Evolutionary conservation across 2,113 vertebrate species (phyloP), one percentile per base, ranked within the genome.

Genomic region (Dasyurus viverrinus): DNA sequence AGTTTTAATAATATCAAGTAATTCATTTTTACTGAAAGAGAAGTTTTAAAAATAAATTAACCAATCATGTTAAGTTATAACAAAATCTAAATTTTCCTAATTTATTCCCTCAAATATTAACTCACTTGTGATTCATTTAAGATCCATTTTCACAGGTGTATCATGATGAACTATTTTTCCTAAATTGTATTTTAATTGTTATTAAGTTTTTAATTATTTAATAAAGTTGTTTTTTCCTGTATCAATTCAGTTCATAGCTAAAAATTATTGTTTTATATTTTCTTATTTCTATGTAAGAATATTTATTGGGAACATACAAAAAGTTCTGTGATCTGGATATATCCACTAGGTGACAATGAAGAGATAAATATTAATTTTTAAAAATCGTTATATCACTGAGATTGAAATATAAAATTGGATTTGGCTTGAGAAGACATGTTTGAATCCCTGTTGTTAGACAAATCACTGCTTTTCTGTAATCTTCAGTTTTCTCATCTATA

Each of bases 141-240:
- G 47, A 42, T 14, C 54, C 26, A 92, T 89, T 95, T 96, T 90
- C 54, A 84, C 95, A 98, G 96, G 91, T 98, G 96, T 95, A 53
- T 50, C 6, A 54, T 90, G 47, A 97, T 93, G 42, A 96, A 94
- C 84, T 92, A 54, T 96, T 96, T 97, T 96, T 91, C 53, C 46
- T 92, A 97, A 90, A 97, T 94, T 98, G 68, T 92, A 98, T 97
- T 97, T 98, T 98, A 97, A 52, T 52, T 96, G 57, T 95, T 96
- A 94, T 94, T 90, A 95, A 95, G 54, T 90, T 95, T 90, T 53
- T 92, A 30, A 50, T 12, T 95, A 96, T 93, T 93, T 93, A 84
- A 96, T 6, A 57, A 96, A 96, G 90, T 84, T 95, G 14, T 93
- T 96, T 94, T 96, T 93, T 93, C 90, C 90, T 48, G 47, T 96